Percentiles rank a stretch among this genome's conserved stretches.
These are phyloP conservation scores for Sphaerodactylus townsendi DNA, from an alignment of 2,113 vertebrate species.

Conservation along the genomic window DNA sequence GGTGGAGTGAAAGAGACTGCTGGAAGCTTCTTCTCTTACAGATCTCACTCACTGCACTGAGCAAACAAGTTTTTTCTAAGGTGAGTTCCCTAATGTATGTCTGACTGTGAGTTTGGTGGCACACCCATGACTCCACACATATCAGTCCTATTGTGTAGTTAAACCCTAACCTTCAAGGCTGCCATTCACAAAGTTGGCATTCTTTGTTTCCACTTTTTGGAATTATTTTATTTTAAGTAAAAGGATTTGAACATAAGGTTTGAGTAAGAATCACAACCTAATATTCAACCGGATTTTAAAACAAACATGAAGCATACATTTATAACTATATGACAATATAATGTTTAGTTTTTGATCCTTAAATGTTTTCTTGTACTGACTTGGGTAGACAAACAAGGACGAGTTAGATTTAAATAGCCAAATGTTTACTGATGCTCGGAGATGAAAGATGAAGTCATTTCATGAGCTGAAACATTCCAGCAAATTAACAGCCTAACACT, in stretches of 20 bases:
- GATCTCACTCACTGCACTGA: too few species aligned
- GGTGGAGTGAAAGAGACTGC: too few species aligned
- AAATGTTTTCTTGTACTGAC: slow-evolving; percentile 5
- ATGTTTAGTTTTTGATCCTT: slow-evolving; percentile 15
- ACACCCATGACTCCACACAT: too few species aligned
- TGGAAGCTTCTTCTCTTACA: too few species aligned
- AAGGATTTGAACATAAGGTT: background rate
- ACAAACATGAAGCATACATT: background rate
- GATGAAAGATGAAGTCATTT: slow-evolving; percentile 39
- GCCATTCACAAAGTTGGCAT: background rate
- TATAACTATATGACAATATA: background rate
- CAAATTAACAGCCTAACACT: slow-evolving; percentile 3
- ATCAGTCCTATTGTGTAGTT: too few species aligned
- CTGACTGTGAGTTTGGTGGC: too few species aligned
- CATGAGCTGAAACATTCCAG: slow-evolving; percentile 37
- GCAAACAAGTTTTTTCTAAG: too few species aligned
- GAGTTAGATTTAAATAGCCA: slow-evolving; percentile 12
- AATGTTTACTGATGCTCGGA: slow-evolving; percentile 39
- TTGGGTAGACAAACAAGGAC: slow-evolving; percentile 33
- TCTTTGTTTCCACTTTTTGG: background rate
- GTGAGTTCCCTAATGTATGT: too few species aligned
- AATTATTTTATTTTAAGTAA: background rate
- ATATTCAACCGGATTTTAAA: slow-evolving; percentile 1
- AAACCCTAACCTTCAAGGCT: background rate
- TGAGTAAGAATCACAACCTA: too few species aligned